Evolutionary conservation across 2,888 invertebrate species (phyloP).

Genomic region (Leptopilina myrica): DNA sequence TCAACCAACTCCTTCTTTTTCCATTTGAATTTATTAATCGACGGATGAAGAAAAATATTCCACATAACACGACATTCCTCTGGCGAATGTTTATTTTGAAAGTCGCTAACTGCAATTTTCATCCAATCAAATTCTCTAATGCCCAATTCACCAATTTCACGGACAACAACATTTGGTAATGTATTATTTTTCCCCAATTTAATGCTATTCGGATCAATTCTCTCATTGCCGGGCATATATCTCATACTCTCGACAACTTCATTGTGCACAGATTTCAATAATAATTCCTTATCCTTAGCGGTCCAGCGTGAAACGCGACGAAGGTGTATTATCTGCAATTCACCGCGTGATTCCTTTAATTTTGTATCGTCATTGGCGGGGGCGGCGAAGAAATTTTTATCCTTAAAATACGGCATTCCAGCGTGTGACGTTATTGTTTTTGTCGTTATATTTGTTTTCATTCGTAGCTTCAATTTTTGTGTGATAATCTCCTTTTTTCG

Average conservation of each 20-base stretch:
- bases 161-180: conserved; percentile 58
- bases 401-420: conserved; percentile 84
- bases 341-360: conserved; percentile 72
- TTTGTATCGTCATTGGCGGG: conserved; percentile 81
- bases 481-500: conserved; percentile 62
- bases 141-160: conserved; percentile 62
- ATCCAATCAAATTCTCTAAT: conserved; percentile 80
- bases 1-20: conserved; percentile 77
- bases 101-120: conserved; percentile 76
- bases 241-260: conserved; percentile 64
- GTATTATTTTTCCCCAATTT: conserved; percentile 44
- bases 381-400: conserved; percentile 78
- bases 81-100: conserved; percentile 80
- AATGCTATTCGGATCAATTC: conserved; percentile 42
- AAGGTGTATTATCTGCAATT: conserved; percentile 67
- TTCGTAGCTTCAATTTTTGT: conserved; percentile 48
- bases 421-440: conserved; percentile 64
- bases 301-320: conserved; percentile 76
- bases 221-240: conserved; percentile 40
- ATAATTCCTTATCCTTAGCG: conserved; percentile 78
- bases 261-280: conserved; percentile 77
- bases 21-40: conserved; percentile 81
- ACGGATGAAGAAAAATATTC: conserved; percentile 84
- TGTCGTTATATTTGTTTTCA: conserved; percentile 20
- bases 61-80: conserved; percentile 84